Conservation (phyloP, 2,888 invertebrate genomes). For the Micropterix aruncella region DNA sequence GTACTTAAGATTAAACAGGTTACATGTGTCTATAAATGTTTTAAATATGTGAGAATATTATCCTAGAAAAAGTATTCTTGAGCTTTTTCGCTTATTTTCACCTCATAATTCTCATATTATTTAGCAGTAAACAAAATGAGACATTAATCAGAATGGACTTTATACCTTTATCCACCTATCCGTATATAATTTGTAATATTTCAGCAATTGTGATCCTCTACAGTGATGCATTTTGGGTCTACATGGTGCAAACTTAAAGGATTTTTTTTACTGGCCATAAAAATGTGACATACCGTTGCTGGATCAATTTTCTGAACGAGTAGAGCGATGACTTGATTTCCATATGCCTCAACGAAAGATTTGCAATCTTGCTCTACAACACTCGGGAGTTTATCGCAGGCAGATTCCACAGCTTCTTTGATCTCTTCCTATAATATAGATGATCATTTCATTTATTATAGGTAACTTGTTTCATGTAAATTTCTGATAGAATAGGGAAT, state of each 20-base stretch:
- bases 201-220: background rate
- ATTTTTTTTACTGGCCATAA: too few species aligned
- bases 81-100: too few species aligned
- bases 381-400: slow-evolving; percentile 54
- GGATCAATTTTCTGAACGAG: slow-evolving; percentile 70
- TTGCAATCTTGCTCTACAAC: slow-evolving; percentile 50
- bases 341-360: slow-evolving; percentile 65
- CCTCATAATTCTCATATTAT: background rate
- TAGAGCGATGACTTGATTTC: slow-evolving; percentile 63
- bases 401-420: slow-evolving; percentile 46
- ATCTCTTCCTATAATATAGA: slow-evolving; percentile 44
- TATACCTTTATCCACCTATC: too few species aligned
- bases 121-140: background rate
- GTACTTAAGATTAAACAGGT: too few species aligned
- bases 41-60: too few species aligned
- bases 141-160: too few species aligned
- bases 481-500: too few species aligned
- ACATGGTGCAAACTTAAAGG: background rate
- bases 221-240: background rate
- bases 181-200: too few species aligned
- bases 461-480: too few species aligned
- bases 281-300: slow-evolving; percentile 36
- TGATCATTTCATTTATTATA: background rate
- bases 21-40: too few species aligned
- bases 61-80: too few species aligned